Base-by-base conservation (phyloP, 2,113 vertebrate genomes). In the Hirundichthys speculiger region DNA sequence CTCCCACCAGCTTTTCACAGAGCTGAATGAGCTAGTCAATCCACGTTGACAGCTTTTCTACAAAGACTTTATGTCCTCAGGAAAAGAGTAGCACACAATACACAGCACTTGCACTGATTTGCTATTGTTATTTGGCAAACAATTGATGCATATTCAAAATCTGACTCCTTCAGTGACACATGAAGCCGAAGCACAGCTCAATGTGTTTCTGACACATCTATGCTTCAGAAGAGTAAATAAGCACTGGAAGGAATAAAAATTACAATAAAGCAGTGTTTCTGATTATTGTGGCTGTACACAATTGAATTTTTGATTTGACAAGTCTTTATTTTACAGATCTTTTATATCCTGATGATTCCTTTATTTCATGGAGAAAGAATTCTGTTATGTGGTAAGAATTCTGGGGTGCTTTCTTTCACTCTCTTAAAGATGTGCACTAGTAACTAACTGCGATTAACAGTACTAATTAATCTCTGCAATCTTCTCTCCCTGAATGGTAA, bases 1-100 rank as follows among this genome's bases (percentile, higher is more conserved):
- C 76, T 77, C 71, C 78, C 73, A 19, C 25, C 0, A 53, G 79
- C 61, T 54, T 54, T 55, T 25, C 45, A 3, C 19, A 24, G 15
- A 39, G 65, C 40, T 55, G 53, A 69, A 48, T 48, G 21, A 50
- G 57, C 60, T 60, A 34, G 51, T 54, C 13, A 0, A 72, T 82
- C 54, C 24, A 53, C 24, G 47, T 10, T 57, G 69, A 63, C 69
- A 53, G 39, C 25, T 58, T 79, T 55, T 61, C 43, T 65, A 58
- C 30, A 54, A 21, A 45, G 58, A 76, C 68, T 80, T 77, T 54
- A 59, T 67, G 41, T 54, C 40, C 24, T 16, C 2, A 19, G 52
- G 62, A 57, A 13, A 73, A 67, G 10, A 71, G 57, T 48, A 48
- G 19, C 16, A 41, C 27, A 61, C 51, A 58, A 64, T 27, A 10